Evolutionary conservation across 2,113 vertebrate genomes (phyloP).

Genomic region (Clarias batrachus): DNA sequence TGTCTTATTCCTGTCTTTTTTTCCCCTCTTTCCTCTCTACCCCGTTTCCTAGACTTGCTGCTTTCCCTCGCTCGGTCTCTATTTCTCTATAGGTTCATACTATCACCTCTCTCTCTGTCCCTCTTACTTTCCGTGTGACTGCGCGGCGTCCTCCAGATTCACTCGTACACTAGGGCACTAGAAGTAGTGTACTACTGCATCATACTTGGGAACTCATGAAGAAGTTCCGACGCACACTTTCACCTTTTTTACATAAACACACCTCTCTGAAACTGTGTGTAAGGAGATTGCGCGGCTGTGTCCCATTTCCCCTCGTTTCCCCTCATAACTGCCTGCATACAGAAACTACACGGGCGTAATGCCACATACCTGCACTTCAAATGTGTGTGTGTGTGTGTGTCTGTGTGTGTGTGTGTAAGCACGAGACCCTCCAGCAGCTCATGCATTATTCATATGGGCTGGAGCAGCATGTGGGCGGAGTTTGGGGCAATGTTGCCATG

Average conservation of each 20-base stretch:
- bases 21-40: background rate
- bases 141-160: background rate
- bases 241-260: background rate
- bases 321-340: constrained; percentile 64
- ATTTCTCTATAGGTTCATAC: background rate
- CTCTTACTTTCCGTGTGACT: background rate
- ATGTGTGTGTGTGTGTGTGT: constrained; percentile 53
- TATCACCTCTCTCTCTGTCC: background rate
- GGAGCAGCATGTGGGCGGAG: constrained; percentile 41
- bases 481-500: constrained; percentile 50
- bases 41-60: background rate
- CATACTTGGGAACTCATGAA: background rate
- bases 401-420: constrained; percentile 20
- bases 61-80: background rate
- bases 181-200: background rate
- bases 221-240: background rate
- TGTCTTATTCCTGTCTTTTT: background rate
- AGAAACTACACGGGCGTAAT: constrained; percentile 48
- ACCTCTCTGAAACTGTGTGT: too few relatives aligned
- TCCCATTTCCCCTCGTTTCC: background rate
- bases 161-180: background rate
- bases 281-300: background rate
- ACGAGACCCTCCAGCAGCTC: constrained; percentile 61
- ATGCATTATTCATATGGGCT: constrained; percentile 74
- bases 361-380: constrained; percentile 69